These are phyloP conservation scores for Plusia festucae DNA, from an alignment of 2,888 invertebrate genomes.

Conservation along the genomic window DNA sequence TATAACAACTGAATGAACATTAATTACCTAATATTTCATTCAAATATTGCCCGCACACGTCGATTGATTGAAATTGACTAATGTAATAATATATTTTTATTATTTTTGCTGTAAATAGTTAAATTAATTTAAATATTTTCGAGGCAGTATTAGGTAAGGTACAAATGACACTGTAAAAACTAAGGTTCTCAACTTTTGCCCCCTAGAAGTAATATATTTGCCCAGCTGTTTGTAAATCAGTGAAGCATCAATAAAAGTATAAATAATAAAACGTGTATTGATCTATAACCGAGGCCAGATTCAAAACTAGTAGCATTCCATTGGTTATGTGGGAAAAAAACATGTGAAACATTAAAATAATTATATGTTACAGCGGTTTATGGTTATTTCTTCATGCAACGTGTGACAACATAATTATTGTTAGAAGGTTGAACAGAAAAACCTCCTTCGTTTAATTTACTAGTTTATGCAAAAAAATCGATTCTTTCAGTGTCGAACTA, in stretches of 20 bases:
- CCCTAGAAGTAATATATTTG: background rate
- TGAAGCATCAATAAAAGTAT: slow-evolving; percentile 34
- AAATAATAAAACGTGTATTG: slow-evolving; percentile 40
- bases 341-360: too few relatives aligned
- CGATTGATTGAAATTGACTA: too few relatives aligned
- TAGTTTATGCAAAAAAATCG: too few relatives aligned
- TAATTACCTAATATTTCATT: background rate
- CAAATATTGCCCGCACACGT: too few relatives aligned
- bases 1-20: background rate
- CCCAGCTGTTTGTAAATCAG: slow-evolving; percentile 13
- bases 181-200: background rate
- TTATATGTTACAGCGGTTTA: background rate
- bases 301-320: slow-evolving; percentile 29
- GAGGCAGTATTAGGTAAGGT: background rate
- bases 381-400: slow-evolving; percentile 39
- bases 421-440: too few relatives aligned
- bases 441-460: too few relatives aligned
- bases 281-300: slow-evolving; percentile 17
- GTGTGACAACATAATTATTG: slow-evolving; percentile 5
- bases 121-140: background rate
- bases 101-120: too few relatives aligned
- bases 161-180: background rate
- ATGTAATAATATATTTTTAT: too few relatives aligned
- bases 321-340: slow-evolving; percentile 31
- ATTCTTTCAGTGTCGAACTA: too few relatives aligned